Evolutionary conservation across 2,888 invertebrate genomes (phyloP).

Genomic region (Drosophila yooni): DNA sequence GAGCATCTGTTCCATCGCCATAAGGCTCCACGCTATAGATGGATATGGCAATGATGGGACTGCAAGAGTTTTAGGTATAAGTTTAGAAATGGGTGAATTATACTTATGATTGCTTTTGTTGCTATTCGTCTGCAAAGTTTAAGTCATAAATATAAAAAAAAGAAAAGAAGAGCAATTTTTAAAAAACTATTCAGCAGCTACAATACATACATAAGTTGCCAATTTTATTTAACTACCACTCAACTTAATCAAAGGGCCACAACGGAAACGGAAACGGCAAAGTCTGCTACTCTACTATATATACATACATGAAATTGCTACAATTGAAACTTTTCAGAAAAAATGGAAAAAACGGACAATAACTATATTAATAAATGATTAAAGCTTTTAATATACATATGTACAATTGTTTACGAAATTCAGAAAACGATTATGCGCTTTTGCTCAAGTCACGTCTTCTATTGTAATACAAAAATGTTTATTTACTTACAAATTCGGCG

Average conservation of each 20-base stretch:
- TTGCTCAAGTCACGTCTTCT: slow-evolving; percentile 14
- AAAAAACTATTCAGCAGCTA: slow-evolving; percentile 54
- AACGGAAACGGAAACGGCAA: slow-evolving; percentile 70
- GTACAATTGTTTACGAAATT: slow-evolving; percentile 35
- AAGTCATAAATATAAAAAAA: slow-evolving; percentile 30
- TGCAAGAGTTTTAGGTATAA: slow-evolving; percentile 84
- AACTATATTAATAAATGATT: slow-evolving; percentile 48
- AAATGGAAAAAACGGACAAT: slow-evolving; percentile 6
- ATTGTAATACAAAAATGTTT: slow-evolving; percentile 65
- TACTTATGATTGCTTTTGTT: slow-evolving; percentile 25
- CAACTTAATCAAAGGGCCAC: slow-evolving; percentile 57
- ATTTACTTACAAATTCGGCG: slow-evolving; percentile 68
- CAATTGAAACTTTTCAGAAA: slow-evolving; percentile 13
- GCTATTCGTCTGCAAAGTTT: slow-evolving; percentile 68
- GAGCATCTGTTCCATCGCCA: slow-evolving; percentile 88
- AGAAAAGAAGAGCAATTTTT: slow-evolving; percentile 53
- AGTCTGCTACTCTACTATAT: slow-evolving; percentile 36
- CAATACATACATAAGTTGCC: slow-evolving; percentile 39
- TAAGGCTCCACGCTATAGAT: slow-evolving; percentile 90
- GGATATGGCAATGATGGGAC: slow-evolving; percentile 94
- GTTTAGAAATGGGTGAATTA: slow-evolving; percentile 16
- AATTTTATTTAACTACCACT: slow-evolving; percentile 58
- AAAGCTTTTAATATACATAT: slow-evolving; percentile 37
- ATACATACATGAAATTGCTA: slow-evolving; percentile 24
- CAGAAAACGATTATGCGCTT: slow-evolving; percentile 8